These are phyloP conservation scores for Rhyacophila evoluta DNA, from an alignment of 2,888 invertebrate genomes.

Conservation along the genomic window DNA sequence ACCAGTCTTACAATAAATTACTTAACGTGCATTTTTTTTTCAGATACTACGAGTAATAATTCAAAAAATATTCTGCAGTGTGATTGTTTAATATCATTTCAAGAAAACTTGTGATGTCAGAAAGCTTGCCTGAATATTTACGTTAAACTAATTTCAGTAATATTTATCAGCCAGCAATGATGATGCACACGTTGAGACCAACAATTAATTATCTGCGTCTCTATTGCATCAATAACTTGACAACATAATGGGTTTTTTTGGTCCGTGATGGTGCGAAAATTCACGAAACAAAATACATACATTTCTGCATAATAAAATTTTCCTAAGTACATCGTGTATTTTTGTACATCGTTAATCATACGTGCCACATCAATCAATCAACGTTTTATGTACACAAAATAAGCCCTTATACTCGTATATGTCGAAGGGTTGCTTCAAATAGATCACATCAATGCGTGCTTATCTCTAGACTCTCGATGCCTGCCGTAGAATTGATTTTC, in stretches of 20 bases:
- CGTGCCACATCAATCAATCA: slow-evolving; percentile 7
- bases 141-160: no score
- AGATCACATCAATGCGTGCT: background rate
- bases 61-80: no score
- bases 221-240: background rate
- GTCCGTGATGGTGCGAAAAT: background rate
- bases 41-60: no score
- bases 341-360: slow-evolving; percentile 8
- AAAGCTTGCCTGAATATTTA: no score
- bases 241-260: background rate
- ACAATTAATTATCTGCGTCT: background rate
- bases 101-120: no score
- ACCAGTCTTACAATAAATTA: background rate
- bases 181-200: no score
- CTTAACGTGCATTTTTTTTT: background rate
- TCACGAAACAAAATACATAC: background rate
- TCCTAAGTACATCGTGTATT: background rate
- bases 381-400: background rate
- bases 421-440: slow-evolving; percentile 1
- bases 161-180: no score
- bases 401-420: background rate
- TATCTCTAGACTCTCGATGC: background rate
- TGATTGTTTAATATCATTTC: no score
- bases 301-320: background rate
- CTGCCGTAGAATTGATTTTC: no score